Evolutionary conservation across 2,888 invertebrate genomes (phyloP), one percentile per base, ranked within the genome.

Genomic region (Baronia brevicornis): DNA sequence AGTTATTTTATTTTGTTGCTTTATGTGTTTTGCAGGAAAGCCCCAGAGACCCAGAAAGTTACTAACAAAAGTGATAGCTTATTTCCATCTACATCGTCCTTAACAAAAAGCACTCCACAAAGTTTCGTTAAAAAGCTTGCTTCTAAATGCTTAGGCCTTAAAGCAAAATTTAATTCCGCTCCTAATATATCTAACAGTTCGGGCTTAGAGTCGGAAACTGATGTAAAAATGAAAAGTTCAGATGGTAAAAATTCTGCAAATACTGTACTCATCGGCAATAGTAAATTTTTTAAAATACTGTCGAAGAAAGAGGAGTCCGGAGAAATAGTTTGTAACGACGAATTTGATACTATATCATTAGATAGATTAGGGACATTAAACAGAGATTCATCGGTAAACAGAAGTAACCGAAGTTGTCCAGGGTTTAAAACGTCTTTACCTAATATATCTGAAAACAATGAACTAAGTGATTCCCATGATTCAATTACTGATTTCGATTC

Each of bases 91-190:
- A 69, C 79, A 62, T 79, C 80, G 45, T 66, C 68, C 51, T 47
- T 82, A 72, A 80, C 71, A 51, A 80, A 80, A 61, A 67, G 51
- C 54, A 68, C 74, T 54, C 62, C 73, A 51, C 77, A 75, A 57
- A 82, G 77, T 71, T 82, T 84, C 61, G 84, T 82, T 37, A 75
- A 79, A 74, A 79, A 78, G 74, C 74, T 85, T 71, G 84, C 85
- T 68, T 79, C 84, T 17, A 84, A 82, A 63, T 82, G 77, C 77
- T 77, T 84, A 63, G 80, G 85, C 62, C 61, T 84, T 11, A 84
- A 77, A 64, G 66, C 80, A 37, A 82, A 78, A 48, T 84, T 84
- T 48, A 79, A 72, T 54, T 84, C 84, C 39, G 80, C 80, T 62
- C 80, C 82, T 74, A 82, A 84, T 52, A 79, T 84, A 54, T 72